A percentile compares a stretch with the other conserved stretches of the same genome.
phyloP scores from a whole-genome alignment of 2,888 invertebrate species.

The Galerucella calmariensis region DNA sequence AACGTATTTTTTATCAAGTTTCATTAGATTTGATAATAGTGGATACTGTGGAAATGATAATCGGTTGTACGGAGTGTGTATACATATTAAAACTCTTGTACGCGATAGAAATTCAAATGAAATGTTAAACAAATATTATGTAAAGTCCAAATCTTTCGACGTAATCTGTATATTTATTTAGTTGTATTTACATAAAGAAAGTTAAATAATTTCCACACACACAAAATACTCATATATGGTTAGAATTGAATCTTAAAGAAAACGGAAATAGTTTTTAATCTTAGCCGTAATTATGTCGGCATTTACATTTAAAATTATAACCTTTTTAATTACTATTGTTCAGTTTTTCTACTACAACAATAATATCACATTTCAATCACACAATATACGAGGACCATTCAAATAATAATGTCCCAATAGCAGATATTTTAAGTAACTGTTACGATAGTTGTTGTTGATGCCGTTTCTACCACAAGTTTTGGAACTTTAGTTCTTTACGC shows the following conservation, averaged over 20 bases:
- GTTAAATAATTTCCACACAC: conserved; percentile 11
- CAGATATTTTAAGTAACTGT: neutral
- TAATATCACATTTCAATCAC: no score
- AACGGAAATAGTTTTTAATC: neutral
- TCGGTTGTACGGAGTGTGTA: neutral
- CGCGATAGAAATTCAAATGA: conserved; percentile 15
- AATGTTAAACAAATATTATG: conserved; percentile 14
- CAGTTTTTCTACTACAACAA: neutral
- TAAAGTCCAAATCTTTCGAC: conserved; percentile 15
- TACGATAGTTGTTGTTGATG: no score
- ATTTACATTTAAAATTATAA: neutral
- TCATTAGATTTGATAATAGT: no score
- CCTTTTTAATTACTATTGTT: neutral
- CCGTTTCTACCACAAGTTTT: no score
- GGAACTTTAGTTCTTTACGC: no score
- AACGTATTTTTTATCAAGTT: no score
- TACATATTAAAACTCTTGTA: neutral
- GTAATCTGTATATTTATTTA: conserved; percentile 11
- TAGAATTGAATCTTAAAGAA: neutral
- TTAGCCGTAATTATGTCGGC: neutral
- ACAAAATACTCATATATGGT: neutral
- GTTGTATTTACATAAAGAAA: conserved; percentile 29
- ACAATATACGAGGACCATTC: neutral
- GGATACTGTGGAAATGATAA: neutral
- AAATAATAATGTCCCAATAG: neutral